phyloP scores from a whole-genome alignment of 2,797 vertebrate species.

The Oophaga sylvatica region DNA sequence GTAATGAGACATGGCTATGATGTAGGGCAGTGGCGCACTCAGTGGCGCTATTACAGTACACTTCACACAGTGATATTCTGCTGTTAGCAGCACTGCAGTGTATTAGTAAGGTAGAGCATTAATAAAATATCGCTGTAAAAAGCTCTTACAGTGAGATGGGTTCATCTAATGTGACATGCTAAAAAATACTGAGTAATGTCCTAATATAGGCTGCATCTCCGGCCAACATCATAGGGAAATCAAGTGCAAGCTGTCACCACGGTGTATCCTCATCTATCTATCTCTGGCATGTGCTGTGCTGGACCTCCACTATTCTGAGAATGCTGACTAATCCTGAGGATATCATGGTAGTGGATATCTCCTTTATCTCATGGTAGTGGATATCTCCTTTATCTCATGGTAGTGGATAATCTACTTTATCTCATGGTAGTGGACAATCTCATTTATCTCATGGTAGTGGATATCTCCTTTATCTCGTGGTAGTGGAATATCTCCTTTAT shows the following conservation, averaged over 20 bases:
- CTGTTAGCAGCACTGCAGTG: background rate
- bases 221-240: background rate
- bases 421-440: too few relatives aligned
- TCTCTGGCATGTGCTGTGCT: too few relatives aligned
- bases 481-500: too few relatives aligned
- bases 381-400: too few relatives aligned
- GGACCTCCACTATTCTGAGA: too few relatives aligned
- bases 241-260: background rate
- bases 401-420: too few relatives aligned
- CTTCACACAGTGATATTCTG: background rate
- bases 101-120: slow-evolving; percentile 2
- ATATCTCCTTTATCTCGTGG: too few relatives aligned
- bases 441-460: too few relatives aligned
- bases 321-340: too few relatives aligned
- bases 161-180: slow-evolving; percentile 40
- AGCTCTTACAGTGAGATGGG: slow-evolving; percentile 5
- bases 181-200: background rate
- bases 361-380: too few relatives aligned
- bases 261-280: background rate
- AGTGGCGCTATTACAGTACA: background rate
- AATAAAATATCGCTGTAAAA: slow-evolving; percentile 35
- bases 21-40: background rate
- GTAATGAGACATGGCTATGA: background rate
- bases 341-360: too few relatives aligned
- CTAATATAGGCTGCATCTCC: background rate